Conservation (phyloP, 1,140 invertebrate species). For the Lasioglossum albipes region DNA sequence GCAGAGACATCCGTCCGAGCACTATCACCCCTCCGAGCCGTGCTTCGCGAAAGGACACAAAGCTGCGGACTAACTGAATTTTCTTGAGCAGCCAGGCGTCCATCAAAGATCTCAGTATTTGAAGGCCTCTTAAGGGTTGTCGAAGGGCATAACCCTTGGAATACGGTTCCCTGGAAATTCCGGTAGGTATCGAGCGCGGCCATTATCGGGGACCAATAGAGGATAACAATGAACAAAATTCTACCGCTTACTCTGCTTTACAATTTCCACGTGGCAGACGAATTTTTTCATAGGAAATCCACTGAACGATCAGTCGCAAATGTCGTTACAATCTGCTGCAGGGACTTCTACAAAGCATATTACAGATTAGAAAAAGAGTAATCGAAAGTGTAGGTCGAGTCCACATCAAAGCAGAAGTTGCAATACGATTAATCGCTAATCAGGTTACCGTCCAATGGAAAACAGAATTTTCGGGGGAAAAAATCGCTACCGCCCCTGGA, state of each 20-base stretch:
- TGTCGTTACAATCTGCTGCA: neutral
- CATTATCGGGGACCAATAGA: too few species aligned
- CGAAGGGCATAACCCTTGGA: slow-evolving; percentile 33
- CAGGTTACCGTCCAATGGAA: neutral
- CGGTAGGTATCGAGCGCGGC: too few species aligned
- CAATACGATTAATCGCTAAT: slow-evolving; percentile 33
- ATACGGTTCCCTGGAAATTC: slow-evolving; percentile 19
- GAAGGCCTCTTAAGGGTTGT: slow-evolving; percentile 50
- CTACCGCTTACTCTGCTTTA: too few species aligned
- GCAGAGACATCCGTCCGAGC: slow-evolving; percentile 72
- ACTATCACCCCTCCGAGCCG: slow-evolving; percentile 67
- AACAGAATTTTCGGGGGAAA: slow-evolving; percentile 7
- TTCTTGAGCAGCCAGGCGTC: slow-evolving; percentile 78
- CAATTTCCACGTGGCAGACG: too few species aligned
- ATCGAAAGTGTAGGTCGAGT: neutral
- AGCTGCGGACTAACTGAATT: slow-evolving; percentile 79
- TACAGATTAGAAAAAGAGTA: neutral
- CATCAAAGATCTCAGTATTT: slow-evolving; percentile 75
- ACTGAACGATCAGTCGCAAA: too few species aligned
- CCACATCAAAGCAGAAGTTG: neutral
- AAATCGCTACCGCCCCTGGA: neutral
- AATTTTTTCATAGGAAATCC: neutral
- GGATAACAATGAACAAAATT: too few species aligned
- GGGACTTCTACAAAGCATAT: neutral
- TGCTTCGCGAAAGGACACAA: slow-evolving; percentile 74